phyloP scores from a whole-genome alignment of 2,113 vertebrate genomes.

The Thunnus thynnus region DNA sequence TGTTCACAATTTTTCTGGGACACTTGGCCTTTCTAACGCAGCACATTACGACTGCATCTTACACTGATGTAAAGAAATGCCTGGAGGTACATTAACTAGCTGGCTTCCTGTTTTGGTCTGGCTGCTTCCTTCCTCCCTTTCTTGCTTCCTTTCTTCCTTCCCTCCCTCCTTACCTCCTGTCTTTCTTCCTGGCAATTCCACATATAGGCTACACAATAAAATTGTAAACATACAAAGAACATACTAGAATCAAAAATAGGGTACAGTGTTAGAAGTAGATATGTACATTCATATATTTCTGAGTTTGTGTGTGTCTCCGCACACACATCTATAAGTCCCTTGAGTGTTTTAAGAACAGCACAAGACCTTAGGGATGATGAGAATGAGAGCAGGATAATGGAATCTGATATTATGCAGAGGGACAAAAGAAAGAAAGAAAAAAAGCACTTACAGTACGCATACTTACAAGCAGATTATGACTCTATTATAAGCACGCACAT shows the following conservation, averaged over 20 bases:
- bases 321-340: conserved; percentile 7
- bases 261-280: conserved; percentile 3
- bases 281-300: background rate
- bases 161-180: background rate
- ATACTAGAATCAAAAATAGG: conserved; percentile 21
- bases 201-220: background rate
- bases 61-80: conserved; percentile 45
- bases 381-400: conserved; percentile 66
- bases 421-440: background rate
- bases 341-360: conserved; percentile 58
- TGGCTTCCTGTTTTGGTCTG: conserved; percentile 4
- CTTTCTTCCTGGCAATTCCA: background rate
- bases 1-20: conserved; percentile 7
- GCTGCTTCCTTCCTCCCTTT: background rate
- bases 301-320: conserved; percentile 11
- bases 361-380: conserved; percentile 55
- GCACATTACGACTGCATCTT: background rate
- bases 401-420: conserved; percentile 37
- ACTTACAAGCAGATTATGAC: too few relatives aligned
- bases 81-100: conserved; percentile 40
- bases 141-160: background rate
- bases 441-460: background rate
- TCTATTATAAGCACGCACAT: too few relatives aligned
- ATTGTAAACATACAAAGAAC: background rate
- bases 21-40: conserved; percentile 18